phyloP scores from a whole-genome alignment of 2,113 vertebrate species.

The Ascaphus truei region DNA sequence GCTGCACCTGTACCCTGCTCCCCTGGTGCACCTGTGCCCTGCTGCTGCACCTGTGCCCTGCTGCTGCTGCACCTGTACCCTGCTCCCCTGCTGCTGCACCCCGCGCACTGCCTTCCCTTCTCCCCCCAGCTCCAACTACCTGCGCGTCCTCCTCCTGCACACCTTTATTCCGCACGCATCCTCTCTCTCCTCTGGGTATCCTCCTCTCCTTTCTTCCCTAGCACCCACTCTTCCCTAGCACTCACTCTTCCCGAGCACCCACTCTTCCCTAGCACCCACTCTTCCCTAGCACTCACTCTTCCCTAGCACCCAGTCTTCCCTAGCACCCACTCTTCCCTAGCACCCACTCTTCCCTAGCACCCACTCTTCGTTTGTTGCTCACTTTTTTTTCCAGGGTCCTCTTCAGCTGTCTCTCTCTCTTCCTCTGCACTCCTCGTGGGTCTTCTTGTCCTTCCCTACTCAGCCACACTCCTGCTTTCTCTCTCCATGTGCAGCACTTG shows the following conservation, averaged over 20 bases:
- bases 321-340: no score
- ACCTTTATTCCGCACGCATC: no score
- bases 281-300: no score
- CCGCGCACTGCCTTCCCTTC: background rate
- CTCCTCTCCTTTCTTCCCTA: no score
- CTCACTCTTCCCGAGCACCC: no score
- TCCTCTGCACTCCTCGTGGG: background rate
- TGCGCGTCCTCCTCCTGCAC: background rate
- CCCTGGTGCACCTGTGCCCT: background rate
- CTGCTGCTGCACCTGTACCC: background rate
- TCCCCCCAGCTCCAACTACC: accelerated
- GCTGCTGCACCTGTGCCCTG: background rate
- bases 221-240: no score
- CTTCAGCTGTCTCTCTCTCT: background rate
- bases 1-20: background rate
- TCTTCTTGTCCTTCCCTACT: background rate
- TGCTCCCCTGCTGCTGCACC: background rate
- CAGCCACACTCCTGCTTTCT: no score
- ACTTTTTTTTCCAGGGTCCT: background rate
- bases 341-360: no score
- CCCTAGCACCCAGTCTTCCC: no score
- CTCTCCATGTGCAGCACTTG: no score
- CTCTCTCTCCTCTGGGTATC: background rate
- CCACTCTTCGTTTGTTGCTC: no score
- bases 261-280: no score